phyloP scores from a whole-genome alignment of 2,888 invertebrate genomes.

The Bombyx huttoni region DNA sequence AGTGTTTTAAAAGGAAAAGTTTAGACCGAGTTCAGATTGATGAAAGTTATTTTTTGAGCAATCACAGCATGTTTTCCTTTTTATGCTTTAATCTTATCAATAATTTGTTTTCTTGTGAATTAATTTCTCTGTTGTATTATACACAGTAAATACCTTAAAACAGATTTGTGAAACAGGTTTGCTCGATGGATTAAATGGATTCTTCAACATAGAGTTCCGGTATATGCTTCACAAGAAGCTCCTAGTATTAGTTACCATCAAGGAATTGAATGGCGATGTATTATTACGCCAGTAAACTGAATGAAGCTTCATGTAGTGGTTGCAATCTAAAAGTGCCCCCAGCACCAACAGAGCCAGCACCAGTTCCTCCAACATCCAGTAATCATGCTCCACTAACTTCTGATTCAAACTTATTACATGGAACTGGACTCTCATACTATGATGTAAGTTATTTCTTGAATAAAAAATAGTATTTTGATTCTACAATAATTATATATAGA shows the following conservation, averaged over 20 bases:
- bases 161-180: no score
- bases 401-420: conserved; percentile 42
- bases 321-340: conserved; percentile 61
- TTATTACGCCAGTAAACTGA: conserved; percentile 79
- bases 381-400: conserved; percentile 48
- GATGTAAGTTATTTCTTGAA: conserved; percentile 37
- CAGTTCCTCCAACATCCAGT: conserved; percentile 39
- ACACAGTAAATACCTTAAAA: no score
- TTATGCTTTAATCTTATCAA: not conserved
- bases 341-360: conserved; percentile 40
- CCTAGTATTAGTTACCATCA: conserved; percentile 24
- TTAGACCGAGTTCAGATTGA: no score
- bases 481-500: no score
- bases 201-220: conserved; percentile 22
- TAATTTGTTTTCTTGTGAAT: no score
- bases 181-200: conserved; percentile 35
- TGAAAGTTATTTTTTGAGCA: no score
- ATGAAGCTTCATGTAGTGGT: conserved; percentile 75
- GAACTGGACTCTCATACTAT: conserved; percentile 56
- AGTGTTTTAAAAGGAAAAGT: no score
- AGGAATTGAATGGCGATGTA: conserved; percentile 76
- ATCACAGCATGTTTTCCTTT: no score
- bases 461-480: no score
- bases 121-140: no score
- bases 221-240: conserved; percentile 25